Percentiles rank a stretch among this genome's conserved stretches.
Evolutionary conservation across 1,140 invertebrate species (phyloP).

Genomic region (Papilio machaon): DNA sequence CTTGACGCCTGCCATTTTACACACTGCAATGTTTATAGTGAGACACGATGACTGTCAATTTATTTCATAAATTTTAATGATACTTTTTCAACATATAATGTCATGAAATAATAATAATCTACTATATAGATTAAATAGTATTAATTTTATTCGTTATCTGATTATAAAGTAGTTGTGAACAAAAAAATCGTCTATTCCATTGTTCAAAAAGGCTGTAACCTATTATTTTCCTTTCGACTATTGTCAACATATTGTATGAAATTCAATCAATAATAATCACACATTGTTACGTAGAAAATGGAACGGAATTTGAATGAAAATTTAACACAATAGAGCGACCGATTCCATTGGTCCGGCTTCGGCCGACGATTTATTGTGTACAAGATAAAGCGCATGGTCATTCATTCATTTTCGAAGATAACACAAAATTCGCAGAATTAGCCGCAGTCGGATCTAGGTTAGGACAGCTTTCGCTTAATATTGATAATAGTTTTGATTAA

Average conservation of each 20-base stretch:
- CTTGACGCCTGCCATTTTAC: slow-evolving; percentile 22
- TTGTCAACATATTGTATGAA: slow-evolving; percentile 30
- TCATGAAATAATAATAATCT: not conserved
- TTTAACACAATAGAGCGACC: slow-evolving; percentile 37
- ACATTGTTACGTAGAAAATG: slow-evolving; percentile 37
- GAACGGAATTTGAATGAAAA: slow-evolving; percentile 38
- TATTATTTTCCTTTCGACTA: not conserved
- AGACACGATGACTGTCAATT: not conserved
- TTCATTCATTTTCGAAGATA: slow-evolving; percentile 37
- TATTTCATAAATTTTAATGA: not conserved
- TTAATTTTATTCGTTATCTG: not conserved
- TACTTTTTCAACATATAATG: not conserved
- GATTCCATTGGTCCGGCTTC: slow-evolving; percentile 37
- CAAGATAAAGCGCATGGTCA: slow-evolving; percentile 37
- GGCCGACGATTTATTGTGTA: slow-evolving; percentile 34
- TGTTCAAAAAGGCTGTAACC: not conserved
- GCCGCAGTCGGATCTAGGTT: not conserved
- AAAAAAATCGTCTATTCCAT: not conserved
- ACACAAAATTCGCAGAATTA: slow-evolving; percentile 22
- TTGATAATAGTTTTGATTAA: slow-evolving; percentile 9
- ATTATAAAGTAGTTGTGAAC: not conserved
- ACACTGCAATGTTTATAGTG: slow-evolving; percentile 5
- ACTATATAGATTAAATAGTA: not conserved
- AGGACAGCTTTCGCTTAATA: not conserved
- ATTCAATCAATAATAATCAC: slow-evolving; percentile 40